These are phyloP conservation scores for Pammene fasciana DNA, from an alignment of 2,888 invertebrate species.

Conservation along the genomic window DNA sequence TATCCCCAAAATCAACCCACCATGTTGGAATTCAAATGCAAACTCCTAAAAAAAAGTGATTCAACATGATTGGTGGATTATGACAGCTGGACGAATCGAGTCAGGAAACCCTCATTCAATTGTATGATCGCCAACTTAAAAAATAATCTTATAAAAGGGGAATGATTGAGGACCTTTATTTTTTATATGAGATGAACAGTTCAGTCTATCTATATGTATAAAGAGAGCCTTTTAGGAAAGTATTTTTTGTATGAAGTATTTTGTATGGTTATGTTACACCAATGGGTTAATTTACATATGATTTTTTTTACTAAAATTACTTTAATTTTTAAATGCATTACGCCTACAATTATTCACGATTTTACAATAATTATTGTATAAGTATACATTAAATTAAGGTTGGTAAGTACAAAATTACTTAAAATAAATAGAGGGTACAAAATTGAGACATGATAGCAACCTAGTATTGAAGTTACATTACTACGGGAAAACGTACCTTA, in stretches of 20 bases:
- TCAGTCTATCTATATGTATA: conserved; percentile 11
- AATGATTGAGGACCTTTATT: too few species aligned
- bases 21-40: too few species aligned
- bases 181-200: neutral
- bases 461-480: neutral
- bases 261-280: neutral
- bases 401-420: conserved; percentile 39
- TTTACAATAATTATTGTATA: neutral
- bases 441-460: conserved; percentile 26
- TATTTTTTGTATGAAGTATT: neutral
- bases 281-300: too few species aligned
- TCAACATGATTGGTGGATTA: too few species aligned
- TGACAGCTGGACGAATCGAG: too few species aligned
- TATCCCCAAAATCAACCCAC: too few species aligned
- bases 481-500: conserved; percentile 4
- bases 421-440: conserved; percentile 22
- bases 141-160: too few species aligned
- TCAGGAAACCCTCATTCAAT: too few species aligned
- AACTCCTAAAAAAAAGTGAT: too few species aligned
- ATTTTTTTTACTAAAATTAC: neutral
- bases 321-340: conserved; percentile 27
- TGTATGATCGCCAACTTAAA: neutral
- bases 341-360: conserved; percentile 15
- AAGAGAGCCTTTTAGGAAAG: conserved; percentile 9
- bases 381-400: conserved; percentile 14